Percentiles rank a stretch among this genome's conserved stretches.
These are phyloP conservation scores for Drosophila kanapiae DNA, from an alignment of 1,140 invertebrate species.

Conservation along the genomic window DNA sequence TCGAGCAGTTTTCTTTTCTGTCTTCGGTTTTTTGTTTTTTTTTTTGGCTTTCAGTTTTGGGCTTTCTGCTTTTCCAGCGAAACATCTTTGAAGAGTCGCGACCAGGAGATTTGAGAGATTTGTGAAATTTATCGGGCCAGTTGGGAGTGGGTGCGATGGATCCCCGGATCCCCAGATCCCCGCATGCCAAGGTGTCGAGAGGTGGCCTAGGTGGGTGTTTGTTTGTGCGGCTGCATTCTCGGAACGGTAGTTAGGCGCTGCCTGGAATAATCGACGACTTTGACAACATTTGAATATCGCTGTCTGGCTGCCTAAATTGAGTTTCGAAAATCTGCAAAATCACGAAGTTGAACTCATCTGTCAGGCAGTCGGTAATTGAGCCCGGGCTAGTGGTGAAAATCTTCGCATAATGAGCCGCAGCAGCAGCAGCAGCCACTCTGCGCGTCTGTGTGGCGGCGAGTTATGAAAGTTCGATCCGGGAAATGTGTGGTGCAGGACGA, in stretches of 20 bases:
- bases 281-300: constrained; percentile 80
- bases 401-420: constrained; percentile 56
- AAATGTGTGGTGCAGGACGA: constrained; percentile 3
- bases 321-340: constrained; percentile 73
- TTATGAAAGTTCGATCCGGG: constrained; percentile 28
- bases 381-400: constrained; percentile 36
- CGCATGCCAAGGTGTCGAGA: constrained; percentile 34
- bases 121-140: constrained; percentile 81
- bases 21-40: constrained; percentile 9
- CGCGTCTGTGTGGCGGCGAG: constrained; percentile 19
- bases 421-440: background rate
- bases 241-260: constrained; percentile 74
- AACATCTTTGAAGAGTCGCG: constrained; percentile 61
- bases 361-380: constrained; percentile 76
- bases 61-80: constrained; percentile 47
- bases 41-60: constrained; percentile 10
- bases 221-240: constrained; percentile 51
- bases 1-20: constrained; percentile 38
- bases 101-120: constrained; percentile 74
- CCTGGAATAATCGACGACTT: constrained; percentile 73
- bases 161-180: background rate
- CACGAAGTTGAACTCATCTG: constrained; percentile 80
- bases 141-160: constrained; percentile 56
- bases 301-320: constrained; percentile 58
- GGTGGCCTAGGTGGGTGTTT: constrained; percentile 44